Base-by-base conservation (phyloP, 2,113 vertebrate genomes). In the Urocitellus parryii region DNA sequence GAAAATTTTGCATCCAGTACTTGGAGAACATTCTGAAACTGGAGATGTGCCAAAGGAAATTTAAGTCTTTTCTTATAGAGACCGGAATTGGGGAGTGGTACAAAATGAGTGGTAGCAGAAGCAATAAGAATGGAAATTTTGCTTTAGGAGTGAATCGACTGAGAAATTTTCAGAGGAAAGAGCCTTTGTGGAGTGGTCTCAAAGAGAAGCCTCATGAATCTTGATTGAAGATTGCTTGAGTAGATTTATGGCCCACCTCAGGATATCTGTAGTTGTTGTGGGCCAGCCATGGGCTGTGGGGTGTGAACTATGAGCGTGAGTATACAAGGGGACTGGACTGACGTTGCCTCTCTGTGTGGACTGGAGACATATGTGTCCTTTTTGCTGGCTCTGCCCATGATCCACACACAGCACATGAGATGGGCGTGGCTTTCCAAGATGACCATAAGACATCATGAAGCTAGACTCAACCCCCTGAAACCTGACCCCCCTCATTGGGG, bases 61-160 rank as follows among this genome's bases (percentile, higher is more conserved):
- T n/a, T n/a, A 2, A 77, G 18, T 18, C 1, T 84, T 20, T 87
- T 58, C 65, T 1, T 3, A 29, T 70, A 37, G 27, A 17, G 12
- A 2, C 18, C 14, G 17, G 9, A 76, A 85, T 37, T 68, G 2
- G 27, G 51, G 45, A 53, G 34, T 88, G 27, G 1, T 16, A 48
- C 8, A n/a, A 65, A 77, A 32, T 63, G 67, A 89, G 51, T 58
- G 27, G 51, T n/a, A 79, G 22, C 22, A 79, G 22, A 91, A 84
- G 16, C 53, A 79, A n/a, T 58, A 81, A 88, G 37, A 79, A 94
- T 24, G 34, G 32, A 89, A 63, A 89, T n/a, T 73, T 92, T 76
- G 9, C 58, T 89, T 80, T 76, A 25, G 13, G 65, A 24, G 29
- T 78, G 79, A 88, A 56, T 14, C 53, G 78, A 45, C 18, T 16